Evolutionary conservation across 2,888 invertebrate species (phyloP).

Genomic region (Coelinius sp.): DNA sequence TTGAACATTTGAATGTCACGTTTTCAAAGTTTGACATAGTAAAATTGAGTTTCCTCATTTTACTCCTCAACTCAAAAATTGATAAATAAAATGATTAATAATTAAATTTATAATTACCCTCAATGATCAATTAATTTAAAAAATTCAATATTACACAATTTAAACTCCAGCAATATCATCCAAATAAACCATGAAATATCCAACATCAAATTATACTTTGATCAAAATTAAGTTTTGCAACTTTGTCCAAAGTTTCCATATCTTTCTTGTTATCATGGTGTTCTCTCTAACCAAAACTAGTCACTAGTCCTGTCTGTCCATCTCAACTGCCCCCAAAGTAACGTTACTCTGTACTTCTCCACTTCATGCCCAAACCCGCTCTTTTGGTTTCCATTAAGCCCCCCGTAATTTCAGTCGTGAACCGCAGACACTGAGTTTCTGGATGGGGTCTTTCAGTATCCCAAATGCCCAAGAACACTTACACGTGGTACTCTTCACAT

Average conservation of each 20-base stretch:
- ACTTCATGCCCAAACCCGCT: conserved; percentile 7
- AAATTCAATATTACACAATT: too few species aligned
- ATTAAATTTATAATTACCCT: too few species aligned
- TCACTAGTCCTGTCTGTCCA: conserved; percentile 37
- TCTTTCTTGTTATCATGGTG: conserved; percentile 16
- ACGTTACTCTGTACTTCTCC: conserved; percentile 39
- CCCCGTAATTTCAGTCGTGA: conserved; percentile 57
- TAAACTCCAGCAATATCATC: too few species aligned
- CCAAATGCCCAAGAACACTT: conserved; percentile 29
- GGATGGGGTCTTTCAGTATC: conserved; percentile 7
- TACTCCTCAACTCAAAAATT: too few species aligned
- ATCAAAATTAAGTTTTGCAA: conserved; percentile 16
- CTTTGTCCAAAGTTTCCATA: conserved; percentile 6
- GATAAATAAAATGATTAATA: too few species aligned
- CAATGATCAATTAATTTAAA: too few species aligned
- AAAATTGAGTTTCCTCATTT: too few species aligned
- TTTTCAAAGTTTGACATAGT: too few species aligned
- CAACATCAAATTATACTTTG: neutral
- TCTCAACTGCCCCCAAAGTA: conserved; percentile 38
- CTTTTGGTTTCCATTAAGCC: conserved; percentile 54
- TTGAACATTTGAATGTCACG: too few species aligned
- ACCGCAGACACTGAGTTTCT: conserved; percentile 53
- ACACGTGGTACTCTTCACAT: neutral
- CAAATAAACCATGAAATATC: too few species aligned
- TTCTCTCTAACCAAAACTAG: conserved; percentile 35